Evolutionary conservation across 2,888 invertebrate genomes (phyloP).

Genomic region (Meghimatium bilineatum): DNA sequence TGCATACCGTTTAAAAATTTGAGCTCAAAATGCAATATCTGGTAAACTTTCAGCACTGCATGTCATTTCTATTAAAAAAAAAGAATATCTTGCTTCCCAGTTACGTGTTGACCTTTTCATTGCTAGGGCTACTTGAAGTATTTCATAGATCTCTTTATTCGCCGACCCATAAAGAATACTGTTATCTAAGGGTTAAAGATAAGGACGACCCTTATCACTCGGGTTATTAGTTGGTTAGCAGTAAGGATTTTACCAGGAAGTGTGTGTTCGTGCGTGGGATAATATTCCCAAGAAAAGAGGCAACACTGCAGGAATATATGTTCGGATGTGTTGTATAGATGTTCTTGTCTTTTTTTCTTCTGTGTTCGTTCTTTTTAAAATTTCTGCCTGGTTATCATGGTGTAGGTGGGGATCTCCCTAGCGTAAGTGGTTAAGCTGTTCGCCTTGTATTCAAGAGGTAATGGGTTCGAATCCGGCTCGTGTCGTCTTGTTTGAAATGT

Average conservation of each 20-base stretch:
- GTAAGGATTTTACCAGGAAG: not conserved
- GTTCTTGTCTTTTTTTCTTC: too few relatives aligned
- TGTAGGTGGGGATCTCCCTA: too few relatives aligned
- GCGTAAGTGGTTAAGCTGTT: too few relatives aligned
- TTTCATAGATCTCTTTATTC: not conserved
- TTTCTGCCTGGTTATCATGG: too few relatives aligned
- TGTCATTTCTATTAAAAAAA: not conserved
- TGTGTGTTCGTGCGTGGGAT: not conserved
- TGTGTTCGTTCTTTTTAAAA: too few relatives aligned
- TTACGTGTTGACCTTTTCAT: not conserved
- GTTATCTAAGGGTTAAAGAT: not conserved
- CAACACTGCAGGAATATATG: not conserved
- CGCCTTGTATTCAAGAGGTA: too few relatives aligned
- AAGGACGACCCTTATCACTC: not conserved
- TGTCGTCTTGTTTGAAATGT: too few relatives aligned
- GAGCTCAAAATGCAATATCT: too few relatives aligned
- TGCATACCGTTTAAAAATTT: too few relatives aligned
- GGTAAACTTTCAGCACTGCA: not conserved
- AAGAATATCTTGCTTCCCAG: not conserved
- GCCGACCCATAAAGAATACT: not conserved
- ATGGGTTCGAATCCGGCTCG: too few relatives aligned
- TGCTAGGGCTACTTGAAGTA: not conserved
- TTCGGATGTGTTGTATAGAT: too few relatives aligned
- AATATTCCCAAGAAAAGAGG: not conserved
- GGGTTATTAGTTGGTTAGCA: not conserved